Evolutionary conservation across 2,797 vertebrate genomes (phyloP).

Genomic region (Myotis pilosus): DNA sequence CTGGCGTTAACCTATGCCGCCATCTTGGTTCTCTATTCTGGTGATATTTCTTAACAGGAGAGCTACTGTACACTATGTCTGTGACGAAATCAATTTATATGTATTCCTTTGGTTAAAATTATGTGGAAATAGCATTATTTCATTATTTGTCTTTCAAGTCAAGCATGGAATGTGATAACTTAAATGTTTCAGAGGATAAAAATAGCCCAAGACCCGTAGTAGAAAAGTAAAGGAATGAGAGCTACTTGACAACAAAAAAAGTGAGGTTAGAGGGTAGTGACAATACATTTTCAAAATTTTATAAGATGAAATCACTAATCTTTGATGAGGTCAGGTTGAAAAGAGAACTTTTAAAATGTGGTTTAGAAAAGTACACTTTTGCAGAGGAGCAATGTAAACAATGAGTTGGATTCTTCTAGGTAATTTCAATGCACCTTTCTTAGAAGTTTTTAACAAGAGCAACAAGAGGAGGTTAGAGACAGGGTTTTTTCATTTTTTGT

Average conservation of each 20-base stretch:
- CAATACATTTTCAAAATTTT: background rate
- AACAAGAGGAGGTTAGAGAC: background rate
- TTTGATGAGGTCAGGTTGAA: background rate
- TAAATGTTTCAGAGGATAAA: conserved; percentile 39
- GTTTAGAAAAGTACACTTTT: background rate
- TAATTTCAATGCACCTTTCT: background rate
- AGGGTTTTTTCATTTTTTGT: background rate
- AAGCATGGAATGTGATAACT: background rate
- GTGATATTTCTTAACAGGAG: conserved; percentile 4
- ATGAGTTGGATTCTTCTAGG: background rate
- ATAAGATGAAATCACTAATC: background rate
- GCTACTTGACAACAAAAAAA: background rate
- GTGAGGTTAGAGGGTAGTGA: background rate
- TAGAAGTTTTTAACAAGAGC: background rate
- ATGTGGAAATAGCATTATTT: background rate
- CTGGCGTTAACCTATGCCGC: no score
- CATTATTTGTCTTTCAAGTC: background rate
- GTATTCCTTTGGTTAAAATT: conserved; percentile 27
- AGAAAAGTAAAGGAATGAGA: conserved; percentile 23
- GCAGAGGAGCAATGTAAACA: background rate
- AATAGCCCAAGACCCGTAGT: background rate
- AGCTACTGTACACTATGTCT: background rate
- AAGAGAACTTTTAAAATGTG: background rate
- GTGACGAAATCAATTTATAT: background rate
- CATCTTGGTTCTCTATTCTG: no score